A percentile compares a stretch with the other conserved stretches of the same genome.
Conservation (phyloP, 2,797 vertebrate genomes). For the Sebastes minor region DNA sequence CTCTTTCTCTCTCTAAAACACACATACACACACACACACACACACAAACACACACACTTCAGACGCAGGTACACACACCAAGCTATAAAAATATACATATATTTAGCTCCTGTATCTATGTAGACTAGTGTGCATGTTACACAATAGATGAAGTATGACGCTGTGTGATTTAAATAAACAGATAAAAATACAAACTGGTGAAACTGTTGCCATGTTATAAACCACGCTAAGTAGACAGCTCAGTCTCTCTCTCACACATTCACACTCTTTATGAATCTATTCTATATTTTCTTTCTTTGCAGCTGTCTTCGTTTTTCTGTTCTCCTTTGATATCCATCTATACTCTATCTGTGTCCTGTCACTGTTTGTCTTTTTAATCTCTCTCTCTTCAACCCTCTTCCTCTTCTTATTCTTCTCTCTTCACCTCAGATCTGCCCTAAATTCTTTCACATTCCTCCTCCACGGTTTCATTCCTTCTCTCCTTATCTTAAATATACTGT, state of each 20-base stretch:
- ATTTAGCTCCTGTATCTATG: slow-evolving; percentile 53
- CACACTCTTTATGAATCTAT: not conserved
- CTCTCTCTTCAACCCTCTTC: not conserved
- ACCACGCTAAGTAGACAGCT: not conserved
- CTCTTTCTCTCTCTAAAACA: not conserved
- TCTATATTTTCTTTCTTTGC: slow-evolving; percentile 1
- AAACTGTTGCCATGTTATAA: slow-evolving; percentile 37
- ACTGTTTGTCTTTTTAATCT: not conserved
- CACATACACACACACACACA: not conserved
- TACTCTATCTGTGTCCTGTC: slow-evolving; percentile 6
- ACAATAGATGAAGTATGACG: slow-evolving; percentile 36
- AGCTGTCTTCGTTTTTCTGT: not conserved
- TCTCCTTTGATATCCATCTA: slow-evolving; percentile 2
- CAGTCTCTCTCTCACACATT: not conserved
- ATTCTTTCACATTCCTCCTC: not conserved
- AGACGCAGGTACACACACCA: not conserved
- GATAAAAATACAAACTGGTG: slow-evolving; percentile 45
- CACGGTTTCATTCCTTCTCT: not conserved
- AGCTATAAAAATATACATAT: not conserved
- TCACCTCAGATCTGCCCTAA: not conserved
- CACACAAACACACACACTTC: not conserved
- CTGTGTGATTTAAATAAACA: slow-evolving; percentile 35
- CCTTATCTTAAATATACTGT: not conserved
- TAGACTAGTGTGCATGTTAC: not conserved
- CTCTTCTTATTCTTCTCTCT: not conserved